Percentiles rank a stretch among this genome's conserved stretches.
Conservation (phyloP, 2,888 invertebrate genomes). For the Phyllotreta cruciferae region DNA sequence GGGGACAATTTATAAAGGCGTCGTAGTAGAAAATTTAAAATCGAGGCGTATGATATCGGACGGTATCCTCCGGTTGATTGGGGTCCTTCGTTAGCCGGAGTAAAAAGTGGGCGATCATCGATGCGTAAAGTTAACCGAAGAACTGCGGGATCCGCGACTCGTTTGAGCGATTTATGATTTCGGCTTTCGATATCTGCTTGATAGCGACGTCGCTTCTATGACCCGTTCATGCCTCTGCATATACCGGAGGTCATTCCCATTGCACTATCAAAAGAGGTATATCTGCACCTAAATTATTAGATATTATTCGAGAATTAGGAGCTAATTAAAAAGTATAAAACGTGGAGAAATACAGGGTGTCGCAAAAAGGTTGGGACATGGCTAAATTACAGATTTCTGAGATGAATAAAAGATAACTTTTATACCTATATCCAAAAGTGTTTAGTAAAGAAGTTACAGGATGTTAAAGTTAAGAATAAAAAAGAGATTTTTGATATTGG, state of each 20-base stretch:
- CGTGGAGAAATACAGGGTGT: too few relatives aligned
- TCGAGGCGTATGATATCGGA: background rate
- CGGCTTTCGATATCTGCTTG: conserved; percentile 54
- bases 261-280: background rate
- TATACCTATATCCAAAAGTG: too few relatives aligned
- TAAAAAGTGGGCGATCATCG: conserved; percentile 53
- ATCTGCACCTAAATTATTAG: background rate
- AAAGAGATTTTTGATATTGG: too few relatives aligned
- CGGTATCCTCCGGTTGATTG: conserved; percentile 39
- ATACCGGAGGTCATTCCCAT: conserved; percentile 18
- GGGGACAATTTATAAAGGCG: conserved; percentile 17
- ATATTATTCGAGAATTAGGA: too few relatives aligned
- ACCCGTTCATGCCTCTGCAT: conserved; percentile 23
- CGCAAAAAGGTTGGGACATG: too few relatives aligned
- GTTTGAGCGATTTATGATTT: conserved; percentile 54
- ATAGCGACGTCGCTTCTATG: conserved; percentile 40
- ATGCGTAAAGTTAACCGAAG: conserved; percentile 49
- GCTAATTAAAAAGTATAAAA: too few relatives aligned
- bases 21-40: conserved; percentile 21
- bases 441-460: too few relatives aligned
- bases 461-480: too few relatives aligned
- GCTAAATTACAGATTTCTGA: too few relatives aligned
- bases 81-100: conserved; percentile 45
- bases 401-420: too few relatives aligned
- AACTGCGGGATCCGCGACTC: conserved; percentile 51